Evolutionary conservation across 2,888 invertebrate genomes (phyloP).

Genomic region (Alentia gelatinosa): DNA sequence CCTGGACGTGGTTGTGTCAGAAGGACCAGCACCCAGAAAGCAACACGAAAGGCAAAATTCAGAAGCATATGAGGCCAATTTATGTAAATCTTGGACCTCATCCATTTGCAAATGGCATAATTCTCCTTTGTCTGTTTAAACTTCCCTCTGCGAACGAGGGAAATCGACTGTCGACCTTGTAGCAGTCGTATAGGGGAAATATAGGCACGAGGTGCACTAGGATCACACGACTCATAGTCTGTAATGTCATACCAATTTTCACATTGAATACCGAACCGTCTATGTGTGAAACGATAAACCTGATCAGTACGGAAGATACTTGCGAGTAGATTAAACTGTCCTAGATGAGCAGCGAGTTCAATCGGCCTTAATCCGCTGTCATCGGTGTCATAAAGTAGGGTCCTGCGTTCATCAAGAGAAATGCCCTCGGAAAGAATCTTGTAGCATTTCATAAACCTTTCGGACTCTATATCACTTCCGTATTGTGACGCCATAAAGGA

Average conservation of each 20-base stretch:
- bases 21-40: neutral
- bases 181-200: neutral
- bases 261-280: neutral
- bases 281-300: neutral
- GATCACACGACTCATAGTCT: neutral
- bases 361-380: neutral
- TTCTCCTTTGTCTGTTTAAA: neutral
- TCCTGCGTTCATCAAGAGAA: neutral
- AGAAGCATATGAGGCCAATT: neutral
- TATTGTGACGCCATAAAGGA: neutral
- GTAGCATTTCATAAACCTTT: neutral
- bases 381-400: neutral
- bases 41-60: neutral
- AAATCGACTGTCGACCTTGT: neutral
- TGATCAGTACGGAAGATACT: neutral
- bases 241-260: neutral
- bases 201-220: neutral
- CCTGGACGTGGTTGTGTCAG: neutral
- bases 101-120: neutral
- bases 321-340: neutral
- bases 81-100: neutral
- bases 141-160: neutral
- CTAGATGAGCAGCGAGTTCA: neutral
- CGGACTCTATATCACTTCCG: neutral
- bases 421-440: neutral